Base-by-base conservation (phyloP, 2,797 vertebrate genomes). In the Acipenser oxyrinchus region DNA sequence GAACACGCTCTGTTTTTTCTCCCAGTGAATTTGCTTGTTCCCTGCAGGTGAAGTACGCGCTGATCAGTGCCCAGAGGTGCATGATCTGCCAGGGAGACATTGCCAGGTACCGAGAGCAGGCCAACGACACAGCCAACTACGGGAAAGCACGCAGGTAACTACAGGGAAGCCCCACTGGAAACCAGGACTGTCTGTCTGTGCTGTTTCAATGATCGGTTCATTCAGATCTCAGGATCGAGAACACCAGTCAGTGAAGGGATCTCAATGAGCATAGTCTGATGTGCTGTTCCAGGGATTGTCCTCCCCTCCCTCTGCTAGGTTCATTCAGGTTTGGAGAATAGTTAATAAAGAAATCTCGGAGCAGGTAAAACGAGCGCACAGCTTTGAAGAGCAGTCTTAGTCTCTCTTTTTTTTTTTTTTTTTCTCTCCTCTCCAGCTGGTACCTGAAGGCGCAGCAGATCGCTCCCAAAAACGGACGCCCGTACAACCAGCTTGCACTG, bases 1-100 rank as follows among this genome's bases (percentile, higher is more conserved):
- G 23, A 37, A 37, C 23, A 37, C 23, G 3, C 23, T 62, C 9
- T 23, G 23, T 68, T 6, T 60, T 49, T 52, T 49, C 23, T 37
- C 15, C 6, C 2, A 48, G 11, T 18, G 23, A 18, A 59, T 12
- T 6, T 60, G 6, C 6, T 9, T 10, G 8, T 69, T 71, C 50
- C 69, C 66, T 78, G 49, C 76, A 99, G 96, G 96, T 99, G 51
- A 99, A 99, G 77, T 99, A 97, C 12, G 95, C 95, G 0, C 91
- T 99, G 65, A 97, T 99, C 77, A 99, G 96, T 71, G 96, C 94
- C 63, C 96, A 99, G 83, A 86, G 95, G 69, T 96, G 93, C 73
- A 94, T 99, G 94, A 99, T 99, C 69, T 98, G 96, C 76, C 96
- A 93, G 72, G 96, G 96, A 66, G 96, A 99, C 81, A 95, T 99